Conservation (phyloP, 2,797 vertebrate species). For the Melanotaenia trifasciata region DNA sequence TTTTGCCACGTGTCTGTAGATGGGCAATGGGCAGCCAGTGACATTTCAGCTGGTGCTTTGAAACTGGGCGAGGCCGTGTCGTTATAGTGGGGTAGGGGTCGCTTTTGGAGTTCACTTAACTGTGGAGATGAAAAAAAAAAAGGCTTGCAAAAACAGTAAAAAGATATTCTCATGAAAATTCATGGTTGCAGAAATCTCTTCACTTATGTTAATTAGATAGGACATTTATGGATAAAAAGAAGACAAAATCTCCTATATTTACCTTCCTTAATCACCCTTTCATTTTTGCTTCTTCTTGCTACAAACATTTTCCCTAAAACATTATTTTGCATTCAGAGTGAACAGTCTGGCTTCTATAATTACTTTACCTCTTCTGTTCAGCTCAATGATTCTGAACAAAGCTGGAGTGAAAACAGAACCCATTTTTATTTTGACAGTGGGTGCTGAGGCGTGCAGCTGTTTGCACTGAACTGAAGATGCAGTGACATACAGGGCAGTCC, state of each 20-base stretch:
- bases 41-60: slow-evolving; percentile 9
- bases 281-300: slow-evolving; percentile 41
- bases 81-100: slow-evolving; percentile 15
- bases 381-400: slow-evolving; percentile 68
- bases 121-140: slow-evolving; percentile 11
- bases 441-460: slow-evolving; percentile 61
- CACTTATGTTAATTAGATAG: slow-evolving; percentile 21
- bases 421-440: slow-evolving; percentile 64
- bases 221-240: slow-evolving; percentile 25
- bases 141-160: background rate
- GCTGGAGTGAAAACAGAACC: slow-evolving; percentile 58
- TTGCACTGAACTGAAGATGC: slow-evolving; percentile 39
- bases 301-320: slow-evolving; percentile 53
- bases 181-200: background rate
- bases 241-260: slow-evolving; percentile 12
- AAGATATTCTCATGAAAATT: slow-evolving; percentile 13
- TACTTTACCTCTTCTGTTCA: slow-evolving; percentile 65
- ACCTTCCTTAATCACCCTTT: slow-evolving; percentile 9
- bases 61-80: background rate
- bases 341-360: slow-evolving; percentile 68
- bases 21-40: slow-evolving; percentile 7
- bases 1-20: slow-evolving; percentile 29
- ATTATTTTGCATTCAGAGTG: slow-evolving; percentile 69
- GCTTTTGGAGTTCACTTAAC: background rate
- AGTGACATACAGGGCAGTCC: slow-evolving; percentile 35